These are phyloP conservation scores for Zaprionus obscuricornis DNA, from an alignment of 2,888 invertebrate genomes.

Conservation along the genomic window DNA sequence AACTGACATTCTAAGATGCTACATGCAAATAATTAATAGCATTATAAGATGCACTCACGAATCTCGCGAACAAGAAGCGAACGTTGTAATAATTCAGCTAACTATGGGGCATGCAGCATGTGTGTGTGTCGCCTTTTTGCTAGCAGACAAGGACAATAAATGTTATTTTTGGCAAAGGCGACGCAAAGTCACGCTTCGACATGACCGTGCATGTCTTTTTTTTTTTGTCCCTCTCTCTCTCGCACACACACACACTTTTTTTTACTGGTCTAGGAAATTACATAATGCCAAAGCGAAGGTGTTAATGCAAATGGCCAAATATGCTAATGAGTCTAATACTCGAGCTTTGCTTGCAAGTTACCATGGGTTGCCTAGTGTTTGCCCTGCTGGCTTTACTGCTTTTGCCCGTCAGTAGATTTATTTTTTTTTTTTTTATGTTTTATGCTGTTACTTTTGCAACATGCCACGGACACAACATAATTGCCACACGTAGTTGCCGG, in stretches of 20 bases:
- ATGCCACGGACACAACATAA: conserved; percentile 55
- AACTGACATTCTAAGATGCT: conserved; percentile 81
- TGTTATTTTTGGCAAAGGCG: conserved; percentile 70
- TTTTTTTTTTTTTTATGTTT: conserved; percentile 45
- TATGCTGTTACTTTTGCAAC: conserved; percentile 29
- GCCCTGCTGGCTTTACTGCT: not conserved
- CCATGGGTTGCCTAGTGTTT: conserved; percentile 5
- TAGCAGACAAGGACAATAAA: conserved; percentile 75
- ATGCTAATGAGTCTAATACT: conserved; percentile 77
- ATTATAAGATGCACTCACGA: conserved; percentile 84
- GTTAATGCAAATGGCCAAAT: conserved; percentile 80
- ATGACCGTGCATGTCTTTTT: conserved; percentile 43
- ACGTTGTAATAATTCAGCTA: conserved; percentile 78
- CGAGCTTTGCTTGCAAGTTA: conserved; percentile 24
- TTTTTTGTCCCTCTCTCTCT: conserved; percentile 8
- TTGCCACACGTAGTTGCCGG: conserved; percentile 76
- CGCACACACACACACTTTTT: no score
- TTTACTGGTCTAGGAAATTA: conserved; percentile 66
- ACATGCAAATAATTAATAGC: conserved; percentile 84
- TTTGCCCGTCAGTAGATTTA: conserved; percentile 31
- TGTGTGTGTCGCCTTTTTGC: conserved; percentile 5
- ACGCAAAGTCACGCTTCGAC: conserved; percentile 69
- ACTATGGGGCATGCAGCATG: conserved; percentile 5
- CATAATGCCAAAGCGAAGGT: conserved; percentile 78
- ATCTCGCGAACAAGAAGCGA: conserved; percentile 81